Percentiles rank a stretch among this genome's conserved stretches.
phyloP scores from a whole-genome alignment of 1,140 invertebrate genomes.

The Phymastichus coffea region DNA sequence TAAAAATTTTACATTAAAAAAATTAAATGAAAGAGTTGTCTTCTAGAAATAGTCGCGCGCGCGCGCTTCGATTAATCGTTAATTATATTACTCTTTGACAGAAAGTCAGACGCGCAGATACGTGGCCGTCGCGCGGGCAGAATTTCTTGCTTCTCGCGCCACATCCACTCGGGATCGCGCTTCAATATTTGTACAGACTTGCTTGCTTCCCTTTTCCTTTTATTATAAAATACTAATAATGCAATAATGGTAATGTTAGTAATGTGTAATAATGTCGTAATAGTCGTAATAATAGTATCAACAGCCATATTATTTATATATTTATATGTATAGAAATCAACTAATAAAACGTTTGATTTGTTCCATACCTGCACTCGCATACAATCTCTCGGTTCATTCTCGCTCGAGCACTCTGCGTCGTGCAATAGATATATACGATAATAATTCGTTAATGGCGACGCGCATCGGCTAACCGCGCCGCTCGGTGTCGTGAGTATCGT shows the following conservation, averaged over 20 bases:
- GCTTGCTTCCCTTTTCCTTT: neutral
- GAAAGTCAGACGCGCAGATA: neutral
- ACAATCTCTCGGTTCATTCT: too few species aligned
- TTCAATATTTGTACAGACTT: conserved; percentile 26
- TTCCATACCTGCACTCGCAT: too few species aligned
- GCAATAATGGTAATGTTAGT: conserved; percentile 17
- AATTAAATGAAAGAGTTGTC: conserved; percentile 4
- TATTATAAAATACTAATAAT: conserved; percentile 26
- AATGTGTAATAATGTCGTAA: conserved; percentile 10
- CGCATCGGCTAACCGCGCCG: too few species aligned
- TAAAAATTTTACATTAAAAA: too few species aligned
- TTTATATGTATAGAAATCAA: conserved; percentile 25
- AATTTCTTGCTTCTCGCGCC: neutral
- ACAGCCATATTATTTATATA: conserved; percentile 29
- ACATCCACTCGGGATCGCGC: neutral
- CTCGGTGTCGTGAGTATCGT: too few species aligned
- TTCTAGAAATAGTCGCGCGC: too few species aligned
- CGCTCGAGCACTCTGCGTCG: too few species aligned
- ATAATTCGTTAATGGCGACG: too few species aligned
- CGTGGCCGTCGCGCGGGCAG: too few species aligned
- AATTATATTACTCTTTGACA: too few species aligned
- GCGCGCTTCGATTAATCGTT: too few species aligned
- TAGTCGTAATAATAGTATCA: conserved; percentile 18
- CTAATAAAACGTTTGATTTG: conserved; percentile 20
- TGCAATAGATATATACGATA: too few species aligned